Base-by-base conservation (phyloP, 92 coral and sea anemone species). In the Virgularia gustaviana region DNA sequence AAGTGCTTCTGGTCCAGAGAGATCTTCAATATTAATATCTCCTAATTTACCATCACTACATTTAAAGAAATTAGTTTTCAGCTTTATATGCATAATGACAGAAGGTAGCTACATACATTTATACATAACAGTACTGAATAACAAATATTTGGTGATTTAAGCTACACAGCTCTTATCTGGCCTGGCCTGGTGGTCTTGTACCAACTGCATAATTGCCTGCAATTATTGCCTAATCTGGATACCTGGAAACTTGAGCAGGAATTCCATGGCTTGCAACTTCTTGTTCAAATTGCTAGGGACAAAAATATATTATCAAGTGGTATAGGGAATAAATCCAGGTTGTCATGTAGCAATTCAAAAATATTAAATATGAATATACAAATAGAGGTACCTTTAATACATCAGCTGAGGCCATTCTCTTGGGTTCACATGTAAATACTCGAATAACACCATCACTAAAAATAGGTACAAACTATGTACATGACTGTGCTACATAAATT, bases 1-100 rank as follows among this genome's bases (percentile, higher is more conserved):
- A 23, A 94, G 87, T 39, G 96, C 96, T 57, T 94, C 99, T 57
- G 99, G 99, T 65, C 99, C 99, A 34, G 99, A 92, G 31, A 94
- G 85, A 79, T 94, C 96, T 28, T 87, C 99, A 16, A 94, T 79
- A 59, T 94, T 94, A 29, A 89, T 88, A 49, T 94, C 99, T 59
- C 99, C 99, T 32, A 94, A 76, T 56, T 84, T 91, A 15, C 96
- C 98, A 68, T 68, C 75, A 85, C 99, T 94, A 36, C 39, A 32
- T 8, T 11, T 9, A 10, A 70, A 41, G 29, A n/a, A n/a, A n/a
- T n/a, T n/a, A n/a, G n/a, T n/a, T n/a, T n/a, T n/a, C n/a, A n/a
- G n/a, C n/a, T n/a, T n/a, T n/a, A n/a, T n/a, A n/a, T n/a, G n/a
- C n/a, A n/a, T n/a, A n/a, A n/a, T n/a, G n/a, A n/a, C n/a, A n/a